Percentiles rank a stretch among this genome's conserved stretches.
phyloP scores from a whole-genome alignment of 2,888 invertebrate genomes.

The Trissoscelio sp. region DNA sequence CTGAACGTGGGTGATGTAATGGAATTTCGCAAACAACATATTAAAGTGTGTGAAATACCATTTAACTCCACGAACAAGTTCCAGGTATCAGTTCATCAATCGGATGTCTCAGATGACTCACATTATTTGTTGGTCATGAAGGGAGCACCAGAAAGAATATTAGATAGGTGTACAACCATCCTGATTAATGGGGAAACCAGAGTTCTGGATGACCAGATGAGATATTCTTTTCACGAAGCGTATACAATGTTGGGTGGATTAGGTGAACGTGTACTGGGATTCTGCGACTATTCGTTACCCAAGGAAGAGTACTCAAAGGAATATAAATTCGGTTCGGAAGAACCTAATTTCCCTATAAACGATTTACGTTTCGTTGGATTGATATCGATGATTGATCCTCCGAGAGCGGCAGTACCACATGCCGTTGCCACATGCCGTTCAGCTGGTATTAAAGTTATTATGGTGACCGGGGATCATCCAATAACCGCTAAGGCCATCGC shows the following conservation, averaged over 20 bases:
- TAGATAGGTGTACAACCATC: conserved; percentile 95
- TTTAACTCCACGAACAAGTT: conserved; percentile 98
- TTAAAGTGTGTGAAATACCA: conserved; percentile 95
- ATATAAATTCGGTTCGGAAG: conserved; percentile 95
- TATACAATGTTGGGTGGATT: conserved; percentile 95
- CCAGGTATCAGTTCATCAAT: conserved; percentile 96
- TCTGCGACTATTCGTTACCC: conserved; percentile 97
- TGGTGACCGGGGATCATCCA: conserved; percentile 98
- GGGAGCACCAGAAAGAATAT: conserved; percentile 97
- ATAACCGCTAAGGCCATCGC: conserved; percentile 98
- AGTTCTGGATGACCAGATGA: conserved; percentile 96
- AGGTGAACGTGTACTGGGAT: conserved; percentile 93
- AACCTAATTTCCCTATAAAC: conserved; percentile 95
- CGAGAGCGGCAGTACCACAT: conserved; percentile 98
- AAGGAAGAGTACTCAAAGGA: conserved; percentile 96
- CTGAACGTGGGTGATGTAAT: conserved; percentile 94
- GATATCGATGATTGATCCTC: conserved; percentile 99
- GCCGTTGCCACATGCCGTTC: conserved; percentile 98
- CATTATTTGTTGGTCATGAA: conserved; percentile 97
- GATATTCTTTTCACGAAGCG: conserved; percentile 97
- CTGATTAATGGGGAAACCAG: conserved; percentile 97
- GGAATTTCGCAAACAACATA: conserved; percentile 92
- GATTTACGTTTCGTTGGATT: conserved; percentile 97
- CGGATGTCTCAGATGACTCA: conserved; percentile 95
- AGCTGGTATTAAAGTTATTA: conserved; percentile 98